phyloP scores from a whole-genome alignment of 2,113 vertebrate species.

The Megaceryle maxima region DNA sequence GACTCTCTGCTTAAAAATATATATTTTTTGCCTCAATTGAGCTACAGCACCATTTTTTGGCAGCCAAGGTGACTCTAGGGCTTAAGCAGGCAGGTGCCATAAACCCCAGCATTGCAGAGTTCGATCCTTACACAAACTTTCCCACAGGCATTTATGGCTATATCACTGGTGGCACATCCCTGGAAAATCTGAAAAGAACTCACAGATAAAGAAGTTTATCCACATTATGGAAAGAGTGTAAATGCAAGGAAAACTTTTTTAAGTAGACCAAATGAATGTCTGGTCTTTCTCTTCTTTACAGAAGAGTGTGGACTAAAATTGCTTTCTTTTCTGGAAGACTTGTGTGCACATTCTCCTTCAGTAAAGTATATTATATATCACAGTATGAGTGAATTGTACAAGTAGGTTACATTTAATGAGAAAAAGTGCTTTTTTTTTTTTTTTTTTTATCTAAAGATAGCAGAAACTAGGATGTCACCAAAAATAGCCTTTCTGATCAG shows the following conservation, averaged over 20 bases:
- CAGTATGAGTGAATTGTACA: slow-evolving; percentile 28
- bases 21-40: background rate
- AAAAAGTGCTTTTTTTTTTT: background rate
- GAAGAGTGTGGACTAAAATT: background rate
- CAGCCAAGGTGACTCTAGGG: background rate
- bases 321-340: background rate
- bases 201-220: background rate
- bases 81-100: background rate
- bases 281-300: background rate
- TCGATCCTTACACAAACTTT: background rate
- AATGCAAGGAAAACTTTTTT: background rate
- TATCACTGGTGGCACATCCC: background rate
- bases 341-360: background rate
- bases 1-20: background rate
- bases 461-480: slow-evolving; percentile 11
- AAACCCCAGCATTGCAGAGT: background rate
- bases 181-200: background rate
- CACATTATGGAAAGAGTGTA: background rate
- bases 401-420: slow-evolving; percentile 61
- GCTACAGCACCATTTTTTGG: background rate
- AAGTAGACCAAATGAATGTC: background rate
- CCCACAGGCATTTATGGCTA: background rate
- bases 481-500: slow-evolving; percentile 49
- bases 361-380: slow-evolving; percentile 21
- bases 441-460: slow-evolving; percentile 35